Base-by-base conservation (phyloP, 23 tunicate species). In the Oikopleura dioica region DNA sequence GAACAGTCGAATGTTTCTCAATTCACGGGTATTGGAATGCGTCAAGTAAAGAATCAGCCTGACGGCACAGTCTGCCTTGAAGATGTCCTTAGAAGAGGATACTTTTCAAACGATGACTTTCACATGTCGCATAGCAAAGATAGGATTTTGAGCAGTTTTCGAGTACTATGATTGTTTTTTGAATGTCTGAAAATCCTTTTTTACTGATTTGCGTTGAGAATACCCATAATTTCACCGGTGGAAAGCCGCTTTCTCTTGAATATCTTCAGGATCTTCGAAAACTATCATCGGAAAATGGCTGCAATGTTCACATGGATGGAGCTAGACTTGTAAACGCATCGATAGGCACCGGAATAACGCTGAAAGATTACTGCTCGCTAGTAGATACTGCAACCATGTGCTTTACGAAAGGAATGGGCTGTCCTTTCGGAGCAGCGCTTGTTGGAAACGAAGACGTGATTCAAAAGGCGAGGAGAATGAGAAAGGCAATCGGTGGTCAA, bases 401-500 rank as follows among this genome's bases (percentile, higher is more conserved):
- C 26, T 63, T 63, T 63, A 63, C 72, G 33, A 63, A 63, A 28
- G 72, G 32, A 16, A 2, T 63, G 2, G 33, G 72, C 16, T 63
- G 72, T 28, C 72, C 72, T 2, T 63, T 63, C 26, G 72, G 72
- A 16, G 72, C 72, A 2, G 33, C 26, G 4, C 2, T 63, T 5
- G 72, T 28, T 31, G 72, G 72, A 16, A 63, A 23, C 16, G 26
- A 63, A 2, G 72, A 63, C 4, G 26, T 23, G 32, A 63, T 63
- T 28, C 30, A 28, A 63, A 23, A 28, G 5, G 72, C 72, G 4
- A 23, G 72, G 29, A 24, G 72, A 2, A 12, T 28, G 30, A 23
- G 72, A 63, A 63, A 63, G 26, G 29, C 72, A 16, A 63, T 63
- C 26, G 72, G 72, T 63, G 72, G 72, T 24, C 72, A 63, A 28